These are phyloP conservation scores for Callosobruchus maculatus DNA, from an alignment of 2,888 invertebrate genomes.

Conservation along the genomic window DNA sequence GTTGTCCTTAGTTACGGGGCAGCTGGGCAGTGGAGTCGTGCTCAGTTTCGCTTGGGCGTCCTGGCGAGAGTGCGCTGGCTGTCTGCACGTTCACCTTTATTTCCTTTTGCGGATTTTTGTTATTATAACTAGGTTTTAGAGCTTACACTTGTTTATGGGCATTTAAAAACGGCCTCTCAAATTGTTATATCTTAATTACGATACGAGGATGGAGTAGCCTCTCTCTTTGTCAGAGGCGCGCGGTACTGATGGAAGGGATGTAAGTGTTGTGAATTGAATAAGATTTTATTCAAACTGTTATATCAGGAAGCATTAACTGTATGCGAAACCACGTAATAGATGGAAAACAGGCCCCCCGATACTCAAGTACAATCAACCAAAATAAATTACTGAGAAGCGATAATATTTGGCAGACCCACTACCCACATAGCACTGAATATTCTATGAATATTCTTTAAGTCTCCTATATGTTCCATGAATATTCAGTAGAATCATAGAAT, in stretches of 20 bases:
- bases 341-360: too few species aligned
- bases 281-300: too few species aligned
- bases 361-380: too few species aligned
- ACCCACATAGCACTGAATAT: too few species aligned
- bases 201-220: neutral
- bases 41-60: neutral
- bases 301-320: too few species aligned
- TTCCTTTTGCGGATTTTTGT: conserved; percentile 43
- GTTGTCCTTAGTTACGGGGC: conserved; percentile 30
- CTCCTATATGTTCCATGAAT: too few species aligned
- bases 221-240: neutral
- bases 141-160: conserved; percentile 48
- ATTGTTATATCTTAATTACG: conserved; percentile 48
- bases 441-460: too few species aligned
- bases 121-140: conserved; percentile 39
- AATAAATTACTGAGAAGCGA: too few species aligned
- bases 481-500: too few species aligned
- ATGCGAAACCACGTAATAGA: too few species aligned
- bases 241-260: neutral
- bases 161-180: conserved; percentile 44
- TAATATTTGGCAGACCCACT: too few species aligned
- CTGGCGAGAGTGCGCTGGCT: conserved; percentile 18
- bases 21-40: conserved; percentile 13
- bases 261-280: too few species aligned
- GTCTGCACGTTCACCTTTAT: conserved; percentile 35